Evolutionary conservation across 2,888 invertebrate genomes (phyloP).

Genomic region (Abscondita cerata): DNA sequence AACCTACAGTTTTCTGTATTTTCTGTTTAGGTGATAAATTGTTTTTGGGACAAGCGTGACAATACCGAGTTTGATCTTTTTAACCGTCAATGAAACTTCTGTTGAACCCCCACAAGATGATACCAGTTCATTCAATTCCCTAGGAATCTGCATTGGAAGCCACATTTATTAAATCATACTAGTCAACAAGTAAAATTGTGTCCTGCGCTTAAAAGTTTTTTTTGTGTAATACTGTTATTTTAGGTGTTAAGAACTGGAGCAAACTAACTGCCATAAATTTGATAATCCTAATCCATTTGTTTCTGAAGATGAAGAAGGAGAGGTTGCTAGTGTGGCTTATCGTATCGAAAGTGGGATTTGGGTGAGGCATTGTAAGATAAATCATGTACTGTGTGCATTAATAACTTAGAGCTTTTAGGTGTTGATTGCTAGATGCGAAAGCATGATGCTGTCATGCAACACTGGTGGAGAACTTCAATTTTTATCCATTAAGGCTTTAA

Average conservation of each 20-base stretch:
- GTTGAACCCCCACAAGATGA: constrained; percentile 98
- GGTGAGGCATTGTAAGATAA: constrained; percentile 82
- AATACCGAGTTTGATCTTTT: constrained; percentile 95
- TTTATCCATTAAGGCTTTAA: constrained; percentile 94
- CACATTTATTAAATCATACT: constrained; percentile 98
- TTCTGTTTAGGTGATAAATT: constrained; percentile 77
- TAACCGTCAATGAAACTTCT: constrained; percentile 98
- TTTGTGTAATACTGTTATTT: no score
- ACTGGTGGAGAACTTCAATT: constrained; percentile 91
- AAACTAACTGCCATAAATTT: constrained; percentile 86
- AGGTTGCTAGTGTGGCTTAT: constrained; percentile 95
- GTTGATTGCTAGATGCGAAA: constrained; percentile 93
- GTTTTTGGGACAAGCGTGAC: constrained; percentile 97
- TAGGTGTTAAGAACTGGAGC: constrained; percentile 69
- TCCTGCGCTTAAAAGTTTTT: no score
- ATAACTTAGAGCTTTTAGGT: constrained; percentile 57
- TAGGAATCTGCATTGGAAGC: constrained; percentile 94
- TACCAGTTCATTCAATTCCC: constrained; percentile 95
- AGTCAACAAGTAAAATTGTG: constrained; percentile 98
- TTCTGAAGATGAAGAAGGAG: constrained; percentile 89
- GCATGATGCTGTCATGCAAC: constrained; percentile 91
- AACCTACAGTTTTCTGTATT: no score
- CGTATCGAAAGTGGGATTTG: constrained; percentile 97
- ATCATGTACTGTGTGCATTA: no score
- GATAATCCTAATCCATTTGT: constrained; percentile 93